These are phyloP conservation scores for Nemapogon koenigi DNA, from an alignment of 2,888 invertebrate species.

Conservation along the genomic window DNA sequence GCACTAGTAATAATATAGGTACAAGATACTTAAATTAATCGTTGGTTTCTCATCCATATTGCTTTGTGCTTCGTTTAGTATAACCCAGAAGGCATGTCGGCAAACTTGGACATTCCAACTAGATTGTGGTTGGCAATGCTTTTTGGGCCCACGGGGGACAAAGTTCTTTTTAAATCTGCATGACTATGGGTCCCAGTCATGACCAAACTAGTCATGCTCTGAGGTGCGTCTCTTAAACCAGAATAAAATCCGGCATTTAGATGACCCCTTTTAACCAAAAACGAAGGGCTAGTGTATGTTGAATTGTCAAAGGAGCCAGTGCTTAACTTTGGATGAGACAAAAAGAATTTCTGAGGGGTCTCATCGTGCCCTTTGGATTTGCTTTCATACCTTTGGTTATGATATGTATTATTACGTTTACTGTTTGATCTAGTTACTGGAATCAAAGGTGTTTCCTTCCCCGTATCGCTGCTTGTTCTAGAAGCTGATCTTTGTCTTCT, in stretches of 20 bases:
- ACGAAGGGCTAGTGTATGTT: constrained; percentile 51
- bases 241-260: constrained; percentile 71
- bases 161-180: constrained; percentile 47
- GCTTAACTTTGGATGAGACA: constrained; percentile 38
- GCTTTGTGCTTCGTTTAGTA: too few species aligned
- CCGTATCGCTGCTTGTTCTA: constrained; percentile 43
- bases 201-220: constrained; percentile 53
- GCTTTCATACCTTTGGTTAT: constrained; percentile 29
- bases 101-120: constrained; percentile 67
- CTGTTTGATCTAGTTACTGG: constrained; percentile 39
- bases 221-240: constrained; percentile 57
- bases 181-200: constrained; percentile 50
- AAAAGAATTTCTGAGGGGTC: constrained; percentile 41
- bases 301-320: constrained; percentile 36
- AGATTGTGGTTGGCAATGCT: constrained; percentile 30
- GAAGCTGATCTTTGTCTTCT: constrained; percentile 47
- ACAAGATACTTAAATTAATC: constrained; percentile 45
- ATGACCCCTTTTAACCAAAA: constrained; percentile 68
- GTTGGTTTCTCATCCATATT: constrained; percentile 59
- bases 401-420: constrained; percentile 19
- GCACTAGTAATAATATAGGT: constrained; percentile 53
- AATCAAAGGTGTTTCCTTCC: constrained; percentile 41
- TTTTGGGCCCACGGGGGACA: constrained; percentile 40
- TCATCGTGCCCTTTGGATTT: constrained; percentile 37
- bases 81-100: constrained; percentile 76